phyloP scores from a whole-genome alignment of 2,113 vertebrate species.

The Phyllostomus discolor region DNA sequence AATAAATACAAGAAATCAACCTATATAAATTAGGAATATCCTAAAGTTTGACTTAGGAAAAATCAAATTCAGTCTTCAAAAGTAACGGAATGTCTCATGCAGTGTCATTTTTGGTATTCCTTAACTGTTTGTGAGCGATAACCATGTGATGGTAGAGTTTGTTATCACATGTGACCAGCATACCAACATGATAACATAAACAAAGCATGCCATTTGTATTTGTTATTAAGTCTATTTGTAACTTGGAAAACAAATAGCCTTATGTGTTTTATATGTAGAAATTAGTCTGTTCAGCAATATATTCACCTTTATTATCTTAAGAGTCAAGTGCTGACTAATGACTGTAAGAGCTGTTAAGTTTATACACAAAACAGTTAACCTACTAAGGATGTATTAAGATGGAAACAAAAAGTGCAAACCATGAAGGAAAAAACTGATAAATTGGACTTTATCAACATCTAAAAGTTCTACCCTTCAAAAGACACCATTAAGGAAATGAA shows the following conservation, averaged over 20 bases:
- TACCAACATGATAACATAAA: constrained; percentile 4
- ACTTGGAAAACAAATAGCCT: background rate
- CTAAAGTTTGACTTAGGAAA: constrained; percentile 27
- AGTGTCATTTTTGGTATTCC: background rate
- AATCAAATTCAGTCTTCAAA: background rate
- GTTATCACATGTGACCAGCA: background rate
- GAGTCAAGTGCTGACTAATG: background rate
- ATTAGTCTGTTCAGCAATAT: background rate
- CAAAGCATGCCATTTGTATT: background rate
- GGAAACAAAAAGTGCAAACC: background rate
- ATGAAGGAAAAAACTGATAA: background rate
- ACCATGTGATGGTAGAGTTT: background rate
- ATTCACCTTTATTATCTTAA: background rate
- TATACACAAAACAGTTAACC: background rate
- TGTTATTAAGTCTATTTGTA: background rate
- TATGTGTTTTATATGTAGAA: background rate
- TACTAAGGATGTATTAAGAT: background rate
- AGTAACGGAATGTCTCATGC: background rate
- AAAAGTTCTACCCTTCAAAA: constrained; percentile 46
- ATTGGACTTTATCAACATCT: background rate
- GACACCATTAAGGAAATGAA: constrained; percentile 23
- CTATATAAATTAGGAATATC: background rate
- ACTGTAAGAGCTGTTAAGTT: background rate
- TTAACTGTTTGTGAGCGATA: background rate
- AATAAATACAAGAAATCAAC: background rate